phyloP scores from a whole-genome alignment of 1,140 invertebrate genomes.

The Brachionus asplanchnoidis region DNA sequence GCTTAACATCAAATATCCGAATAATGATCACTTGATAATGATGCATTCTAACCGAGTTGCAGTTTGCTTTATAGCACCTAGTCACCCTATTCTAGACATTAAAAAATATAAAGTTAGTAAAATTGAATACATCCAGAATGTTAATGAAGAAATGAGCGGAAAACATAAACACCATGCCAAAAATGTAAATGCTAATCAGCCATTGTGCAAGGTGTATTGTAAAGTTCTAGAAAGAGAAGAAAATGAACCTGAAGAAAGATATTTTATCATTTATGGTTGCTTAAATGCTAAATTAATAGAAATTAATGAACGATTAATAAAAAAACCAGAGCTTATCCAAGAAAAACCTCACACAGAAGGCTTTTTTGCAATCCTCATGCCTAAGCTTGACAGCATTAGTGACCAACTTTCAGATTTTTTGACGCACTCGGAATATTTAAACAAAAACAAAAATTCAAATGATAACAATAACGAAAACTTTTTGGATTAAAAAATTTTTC shows the following conservation, averaged over 20 bases:
- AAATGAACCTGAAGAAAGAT: background rate
- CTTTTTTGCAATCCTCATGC: slow-evolving; percentile 27
- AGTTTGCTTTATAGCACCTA: slow-evolving; percentile 17
- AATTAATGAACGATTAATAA: slow-evolving; percentile 18
- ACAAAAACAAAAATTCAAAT: background rate
- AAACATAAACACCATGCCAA: slow-evolving; percentile 39
- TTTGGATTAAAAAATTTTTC: background rate
- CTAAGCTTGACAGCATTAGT: slow-evolving; percentile 9
- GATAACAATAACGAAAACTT: background rate
- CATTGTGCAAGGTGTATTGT: slow-evolving; percentile 22
- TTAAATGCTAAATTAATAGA: slow-evolving; percentile 37
- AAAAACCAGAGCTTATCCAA: slow-evolving; percentile 34
- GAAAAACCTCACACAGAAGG: slow-evolving; percentile 15
- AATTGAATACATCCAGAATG: slow-evolving; percentile 28
- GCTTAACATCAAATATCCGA: background rate
- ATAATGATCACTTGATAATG: slow-evolving; percentile 24
- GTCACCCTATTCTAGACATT: slow-evolving; percentile 1
- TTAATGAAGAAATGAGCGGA: slow-evolving; percentile 40
- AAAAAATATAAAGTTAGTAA: background rate
- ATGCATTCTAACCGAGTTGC: slow-evolving; percentile 38
- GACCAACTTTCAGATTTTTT: slow-evolving; percentile 2
- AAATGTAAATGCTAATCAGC: slow-evolving; percentile 16
- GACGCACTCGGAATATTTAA: background rate
- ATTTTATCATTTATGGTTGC: slow-evolving; percentile 23
- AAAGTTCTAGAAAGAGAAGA: background rate